A percentile compares a stretch with the other conserved stretches of the same genome.
phyloP scores from a whole-genome alignment of 2,797 vertebrate species.

The Spondyliosoma cantharus region DNA sequence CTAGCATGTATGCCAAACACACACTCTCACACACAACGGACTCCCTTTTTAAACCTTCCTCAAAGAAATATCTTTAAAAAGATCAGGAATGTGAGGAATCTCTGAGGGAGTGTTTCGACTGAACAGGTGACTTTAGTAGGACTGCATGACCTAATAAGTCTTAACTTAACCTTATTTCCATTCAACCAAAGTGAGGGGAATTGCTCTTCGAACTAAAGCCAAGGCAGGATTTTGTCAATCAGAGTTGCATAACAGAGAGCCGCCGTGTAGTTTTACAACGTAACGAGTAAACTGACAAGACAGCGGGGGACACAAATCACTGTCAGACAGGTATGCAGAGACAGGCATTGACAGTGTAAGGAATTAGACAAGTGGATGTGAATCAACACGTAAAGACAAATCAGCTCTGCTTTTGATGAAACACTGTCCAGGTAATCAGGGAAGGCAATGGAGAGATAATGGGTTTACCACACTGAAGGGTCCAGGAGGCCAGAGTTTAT shows the following conservation, averaged over 20 bases:
- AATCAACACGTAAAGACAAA: slow-evolving; percentile 35
- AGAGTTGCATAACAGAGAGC: slow-evolving; percentile 11
- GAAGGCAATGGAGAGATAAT: slow-evolving; percentile 33
- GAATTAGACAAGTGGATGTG: slow-evolving; percentile 13
- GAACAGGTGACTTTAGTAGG: slow-evolving; percentile 71
- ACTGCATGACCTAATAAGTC: slow-evolving; percentile 53
- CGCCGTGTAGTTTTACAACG: slow-evolving; percentile 27
- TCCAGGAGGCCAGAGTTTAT: slow-evolving; percentile 60
- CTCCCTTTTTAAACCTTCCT: slow-evolving; percentile 62
- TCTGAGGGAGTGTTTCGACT: slow-evolving; percentile 64
- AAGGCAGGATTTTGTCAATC: slow-evolving; percentile 6
- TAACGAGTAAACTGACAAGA: slow-evolving; percentile 19
- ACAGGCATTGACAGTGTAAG: neutral
- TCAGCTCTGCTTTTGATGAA: slow-evolving; percentile 17
- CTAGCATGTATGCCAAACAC: slow-evolving; percentile 40
- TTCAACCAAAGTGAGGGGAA: slow-evolving; percentile 21
- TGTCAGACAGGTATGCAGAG: slow-evolving; percentile 15
- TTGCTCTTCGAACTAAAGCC: slow-evolving; percentile 13
- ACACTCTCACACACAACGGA: slow-evolving; percentile 52
- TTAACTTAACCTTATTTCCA: slow-evolving; percentile 26
- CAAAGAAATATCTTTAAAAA: slow-evolving; percentile 59
- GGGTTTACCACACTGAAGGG: slow-evolving; percentile 19
- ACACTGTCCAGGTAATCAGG: slow-evolving; percentile 11
- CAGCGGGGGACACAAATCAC: slow-evolving; percentile 17
- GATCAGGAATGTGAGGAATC: slow-evolving; percentile 78